Evolutionary conservation across 2,888 invertebrate species (phyloP), one percentile per base, ranked within the genome.

Genomic region (Lacanobia oleracea): DNA sequence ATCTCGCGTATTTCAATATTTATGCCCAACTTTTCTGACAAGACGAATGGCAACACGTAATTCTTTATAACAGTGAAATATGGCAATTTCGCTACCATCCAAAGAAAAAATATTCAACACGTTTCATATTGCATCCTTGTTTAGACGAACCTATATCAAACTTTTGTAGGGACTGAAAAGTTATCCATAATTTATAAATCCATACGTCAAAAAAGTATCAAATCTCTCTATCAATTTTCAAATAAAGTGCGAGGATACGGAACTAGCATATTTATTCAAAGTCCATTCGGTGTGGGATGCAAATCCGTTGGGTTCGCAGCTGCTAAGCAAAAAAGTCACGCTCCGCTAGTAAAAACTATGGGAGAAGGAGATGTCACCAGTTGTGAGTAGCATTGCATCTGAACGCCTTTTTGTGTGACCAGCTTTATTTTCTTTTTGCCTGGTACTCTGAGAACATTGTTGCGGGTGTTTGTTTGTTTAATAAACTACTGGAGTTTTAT

Each of bases 281-380:
- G 79, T 74, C 75, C 67, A 74, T 76, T 80, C 71, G 65, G 85
- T 80, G 87, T 87, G 86, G 86, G 88, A 91, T 91, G 90, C 88
- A 91, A 90, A 90, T 91, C 79, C 79, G 72, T 48, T 54, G 60
- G 77, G 71, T 74, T 66, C 66, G 81, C 81, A 83, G 84, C 87
- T 90, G 87, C 86, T 88, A 88, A 88, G 89, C 86, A 89, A 90
- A 90, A 90, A 91, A 89, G 90, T 91, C 91, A 92, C 91, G 91
- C 88, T 82, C 78, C 86, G 87, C 75, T 86, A 88, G 87, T 91
- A 92, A 92, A 92, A 91, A 91, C 89, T 90, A 88, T 86, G 84
- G 74, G 81, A 85, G 84, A 85, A 74, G 72, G 67, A 66, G 67
- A 68, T 69, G 82, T 79, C 85, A 75, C 75, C 71, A 74, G 74